Base-by-base conservation (phyloP, 2,797 vertebrate genomes). In the Tragelaphus eurycerus region DNA sequence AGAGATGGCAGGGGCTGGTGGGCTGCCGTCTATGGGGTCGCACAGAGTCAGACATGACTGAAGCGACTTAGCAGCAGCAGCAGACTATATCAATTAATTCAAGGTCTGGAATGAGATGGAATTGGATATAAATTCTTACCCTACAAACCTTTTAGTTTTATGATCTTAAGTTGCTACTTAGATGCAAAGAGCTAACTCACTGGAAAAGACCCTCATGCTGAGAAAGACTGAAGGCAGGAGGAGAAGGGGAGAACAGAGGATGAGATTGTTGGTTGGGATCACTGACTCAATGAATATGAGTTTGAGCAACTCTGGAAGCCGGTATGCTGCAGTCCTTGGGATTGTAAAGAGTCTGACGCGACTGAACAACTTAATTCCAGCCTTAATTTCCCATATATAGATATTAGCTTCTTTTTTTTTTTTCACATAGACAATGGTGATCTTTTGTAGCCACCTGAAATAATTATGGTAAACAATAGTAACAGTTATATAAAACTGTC, bases 381-480 rank as follows among this genome's bases (percentile, higher is more conserved):
- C 46, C 15, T 62, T 5, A 52, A 4, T 94, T 93, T 92, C n/a
- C 57, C 54, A 84, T 71, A 21, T 82, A 38, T 43, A 60, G 1
- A 31, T 52, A 46, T 62, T 31, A 52, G 64, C 3, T 55, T 91
- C 31, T 71, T 71, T 43, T 90, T 85, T 90, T 85, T 82, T 62
- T 48, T 54, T 9, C 60, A 86, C 6, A 14, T 21, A 43, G 48
- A 60, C 95, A 84, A 52, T 52, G 12, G 60, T 38, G 6, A 31
- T 55, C 27, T 48, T 50, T 62, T 57, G 85, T 23, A 91, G n/a
- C 23, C 19, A 71, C 23, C 19, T 55, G 83, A 25, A 86, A 83
- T 88, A 19, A 86, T 17, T 94, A 71, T 59, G 34, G 46, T 76
- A 43, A 86, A 81, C 79, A 54, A 74, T 38, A n/a, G n/a, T n/a